phyloP scores from a whole-genome alignment of 2,113 vertebrate species.

The Rhinoderma darwinii region DNA sequence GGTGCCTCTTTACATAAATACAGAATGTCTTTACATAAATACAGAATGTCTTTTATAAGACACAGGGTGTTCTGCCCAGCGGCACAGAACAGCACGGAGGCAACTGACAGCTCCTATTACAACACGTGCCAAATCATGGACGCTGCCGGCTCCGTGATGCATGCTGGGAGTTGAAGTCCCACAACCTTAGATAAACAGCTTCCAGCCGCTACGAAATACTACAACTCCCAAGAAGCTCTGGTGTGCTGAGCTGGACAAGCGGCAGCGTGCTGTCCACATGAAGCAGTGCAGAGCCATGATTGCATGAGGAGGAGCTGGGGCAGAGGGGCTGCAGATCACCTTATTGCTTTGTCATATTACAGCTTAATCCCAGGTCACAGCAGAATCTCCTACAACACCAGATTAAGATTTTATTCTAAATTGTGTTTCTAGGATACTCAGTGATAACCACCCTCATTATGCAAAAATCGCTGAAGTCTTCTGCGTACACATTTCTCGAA shows the following conservation, averaged over 20 bases:
- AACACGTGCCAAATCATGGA: constrained; percentile 22
- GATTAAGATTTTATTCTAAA: no score
- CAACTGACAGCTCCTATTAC: constrained; percentile 8
- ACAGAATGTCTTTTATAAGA: background rate
- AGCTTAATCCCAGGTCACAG: no score
- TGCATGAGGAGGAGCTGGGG: background rate
- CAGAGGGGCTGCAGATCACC: background rate
- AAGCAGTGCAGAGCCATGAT: background rate
- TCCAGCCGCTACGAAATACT: background rate
- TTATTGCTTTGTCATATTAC: background rate
- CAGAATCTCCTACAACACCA: no score
- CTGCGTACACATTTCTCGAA: no score
- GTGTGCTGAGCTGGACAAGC: background rate
- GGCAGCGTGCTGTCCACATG: constrained; percentile 6
- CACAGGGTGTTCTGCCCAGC: background rate
- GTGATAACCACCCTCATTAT: no score
- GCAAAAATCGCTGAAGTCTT: no score
- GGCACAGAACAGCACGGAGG: background rate
- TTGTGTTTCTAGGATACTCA: no score
- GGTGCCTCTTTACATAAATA: background rate
- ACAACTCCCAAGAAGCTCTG: constrained; percentile 34
- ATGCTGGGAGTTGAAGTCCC: constrained; percentile 68
- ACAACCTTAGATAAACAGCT: background rate
- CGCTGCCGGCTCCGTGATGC: background rate
- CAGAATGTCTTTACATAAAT: background rate